Percentiles rank a stretch among this genome's conserved stretches.
Conservation (phyloP, 1,140 invertebrate genomes). For the Lordiphosa stackelbergi region DNA sequence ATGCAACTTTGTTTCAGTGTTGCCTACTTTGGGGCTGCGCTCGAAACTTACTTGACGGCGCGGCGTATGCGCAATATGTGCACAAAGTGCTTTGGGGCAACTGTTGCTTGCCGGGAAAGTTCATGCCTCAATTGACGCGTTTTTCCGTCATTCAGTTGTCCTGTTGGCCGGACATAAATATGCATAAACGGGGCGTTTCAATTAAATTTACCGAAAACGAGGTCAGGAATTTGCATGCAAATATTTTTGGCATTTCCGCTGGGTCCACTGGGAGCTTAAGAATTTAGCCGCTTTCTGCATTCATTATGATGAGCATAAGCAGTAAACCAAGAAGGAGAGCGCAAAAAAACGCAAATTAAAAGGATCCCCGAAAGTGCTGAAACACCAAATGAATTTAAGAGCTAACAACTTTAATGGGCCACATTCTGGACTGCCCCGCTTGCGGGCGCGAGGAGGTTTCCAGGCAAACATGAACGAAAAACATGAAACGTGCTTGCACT, state of each 20-base stretch:
- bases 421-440: slow-evolving; percentile 19
- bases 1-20: slow-evolving; percentile 20
- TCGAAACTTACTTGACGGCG: slow-evolving; percentile 37
- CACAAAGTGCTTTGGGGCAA: slow-evolving; percentile 25
- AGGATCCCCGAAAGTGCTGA: slow-evolving; percentile 51
- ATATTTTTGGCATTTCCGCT: slow-evolving; percentile 47
- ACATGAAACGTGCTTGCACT: slow-evolving; percentile 69
- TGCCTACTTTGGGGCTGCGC: slow-evolving; percentile 14
- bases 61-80: slow-evolving; percentile 55
- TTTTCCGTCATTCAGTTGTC: background rate
- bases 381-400: slow-evolving; percentile 50
- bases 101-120: slow-evolving; percentile 39
- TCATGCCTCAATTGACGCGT: slow-evolving; percentile 14
- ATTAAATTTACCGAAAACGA: slow-evolving; percentile 66
- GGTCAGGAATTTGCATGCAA: slow-evolving; percentile 70
- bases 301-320: slow-evolving; percentile 54
- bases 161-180: slow-evolving; percentile 44
- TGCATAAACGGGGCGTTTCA: slow-evolving; percentile 64
- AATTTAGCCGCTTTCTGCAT: slow-evolving; percentile 72
- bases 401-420: slow-evolving; percentile 51
- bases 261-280: slow-evolving; percentile 13
- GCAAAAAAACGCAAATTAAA: slow-evolving; percentile 51
- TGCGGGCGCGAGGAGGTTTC: slow-evolving; percentile 16
- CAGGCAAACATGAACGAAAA: slow-evolving; percentile 62
- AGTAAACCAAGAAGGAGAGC: slow-evolving; percentile 26